Conservation (phyloP, 2,113 vertebrate genomes). For the Aptenodytes patagonicus region DNA sequence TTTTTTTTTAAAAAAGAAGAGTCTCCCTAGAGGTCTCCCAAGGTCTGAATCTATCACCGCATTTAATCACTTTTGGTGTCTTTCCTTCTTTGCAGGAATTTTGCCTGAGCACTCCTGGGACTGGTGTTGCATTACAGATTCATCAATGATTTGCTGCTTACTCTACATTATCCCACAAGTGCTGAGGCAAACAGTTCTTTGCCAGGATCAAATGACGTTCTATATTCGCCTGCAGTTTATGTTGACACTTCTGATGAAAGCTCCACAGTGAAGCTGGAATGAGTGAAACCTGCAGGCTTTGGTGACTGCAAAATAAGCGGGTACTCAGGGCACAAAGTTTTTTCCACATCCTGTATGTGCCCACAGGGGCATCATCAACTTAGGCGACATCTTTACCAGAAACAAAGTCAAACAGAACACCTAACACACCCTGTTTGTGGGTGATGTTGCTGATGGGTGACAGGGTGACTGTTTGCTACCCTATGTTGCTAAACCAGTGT, state of each 20-base stretch:
- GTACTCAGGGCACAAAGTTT: background rate
- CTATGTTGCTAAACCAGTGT: background rate
- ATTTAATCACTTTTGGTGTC: conserved; percentile 25
- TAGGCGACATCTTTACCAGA: background rate
- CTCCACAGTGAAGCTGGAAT: background rate
- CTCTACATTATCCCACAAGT: conserved; percentile 41
- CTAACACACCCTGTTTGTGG: background rate
- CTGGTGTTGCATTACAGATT: conserved; percentile 18
- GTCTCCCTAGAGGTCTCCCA: background rate
- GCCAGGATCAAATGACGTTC: conserved; percentile 57
- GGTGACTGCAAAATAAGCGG: background rate
- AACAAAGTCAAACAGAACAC: background rate
- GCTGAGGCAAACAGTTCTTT: conserved; percentile 69
- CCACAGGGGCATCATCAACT: background rate
- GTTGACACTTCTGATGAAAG: conserved; percentile 54
- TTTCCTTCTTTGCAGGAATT: conserved; percentile 41
- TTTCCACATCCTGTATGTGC: background rate
- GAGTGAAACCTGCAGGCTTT: conserved; percentile 3
- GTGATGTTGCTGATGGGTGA: background rate
- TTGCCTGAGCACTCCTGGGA: conserved; percentile 4
- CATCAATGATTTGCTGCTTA: conserved; percentile 57
- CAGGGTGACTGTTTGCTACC: background rate
- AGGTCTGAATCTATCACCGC: background rate
- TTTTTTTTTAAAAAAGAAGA: background rate
- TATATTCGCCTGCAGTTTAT: conserved; percentile 47